These are phyloP conservation scores for Champsocephalus gunnari DNA, from an alignment of 2,797 vertebrate genomes.

Conservation along the genomic window DNA sequence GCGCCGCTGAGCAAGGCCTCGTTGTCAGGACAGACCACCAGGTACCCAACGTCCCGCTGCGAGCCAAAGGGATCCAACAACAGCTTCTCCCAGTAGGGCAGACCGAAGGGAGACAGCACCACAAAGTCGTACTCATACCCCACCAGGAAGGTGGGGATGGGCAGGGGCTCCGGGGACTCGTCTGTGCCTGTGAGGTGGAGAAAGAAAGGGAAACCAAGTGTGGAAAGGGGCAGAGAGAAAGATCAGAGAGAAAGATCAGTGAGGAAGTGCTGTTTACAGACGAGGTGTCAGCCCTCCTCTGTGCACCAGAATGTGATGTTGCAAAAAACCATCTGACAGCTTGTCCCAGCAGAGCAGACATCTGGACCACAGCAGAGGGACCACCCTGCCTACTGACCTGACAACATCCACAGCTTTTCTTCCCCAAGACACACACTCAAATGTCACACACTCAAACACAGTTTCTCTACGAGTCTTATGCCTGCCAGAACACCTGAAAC, in stretches of 20 bases:
- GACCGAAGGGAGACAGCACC: conserved; percentile 97
- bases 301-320: conserved; percentile 52
- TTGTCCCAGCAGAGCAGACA: conserved; percentile 60
- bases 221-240: conserved; percentile 13
- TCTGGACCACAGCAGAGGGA: conserved; percentile 58
- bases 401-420: conserved; percentile 41
- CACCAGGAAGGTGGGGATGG: conserved; percentile 98
- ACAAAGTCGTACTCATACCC: conserved; percentile 98
- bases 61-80: conserved; percentile 97
- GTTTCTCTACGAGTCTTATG: neutral
- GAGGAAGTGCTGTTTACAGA: conserved; percentile 33
- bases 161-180: conserved; percentile 98
- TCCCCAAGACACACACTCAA: conserved; percentile 15
- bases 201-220: neutral
- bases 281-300: conserved; percentile 35
- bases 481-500: neutral
- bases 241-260: conserved; percentile 7
- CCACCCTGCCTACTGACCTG: conserved; percentile 48
- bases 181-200: conserved; percentile 90
- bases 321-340: conserved; percentile 43
- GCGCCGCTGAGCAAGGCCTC: conserved; percentile 96
- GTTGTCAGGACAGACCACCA: conserved; percentile 98
- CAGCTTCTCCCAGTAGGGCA: conserved; percentile 99
- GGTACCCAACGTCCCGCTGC: conserved; percentile 95
- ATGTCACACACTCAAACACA: conserved; percentile 6